phyloP scores from a whole-genome alignment of 2,113 vertebrate genomes.

The Trochalopteron elliotii region DNA sequence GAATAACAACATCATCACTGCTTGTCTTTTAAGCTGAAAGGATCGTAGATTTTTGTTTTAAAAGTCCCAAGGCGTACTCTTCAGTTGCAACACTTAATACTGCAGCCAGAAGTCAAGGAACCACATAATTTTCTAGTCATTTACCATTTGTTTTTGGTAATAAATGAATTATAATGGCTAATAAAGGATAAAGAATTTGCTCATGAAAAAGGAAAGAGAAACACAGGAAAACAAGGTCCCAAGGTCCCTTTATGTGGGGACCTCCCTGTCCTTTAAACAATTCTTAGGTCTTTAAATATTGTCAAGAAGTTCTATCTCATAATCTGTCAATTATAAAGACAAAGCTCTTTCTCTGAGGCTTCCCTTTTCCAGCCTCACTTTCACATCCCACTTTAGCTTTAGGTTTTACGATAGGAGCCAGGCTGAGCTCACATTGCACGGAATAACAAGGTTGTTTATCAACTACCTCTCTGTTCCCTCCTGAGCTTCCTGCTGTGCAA shows the following conservation, averaged over 20 bases:
- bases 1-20: background rate
- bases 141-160: background rate
- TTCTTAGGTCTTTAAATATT: background rate
- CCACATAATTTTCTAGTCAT: background rate
- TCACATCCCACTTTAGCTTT: background rate
- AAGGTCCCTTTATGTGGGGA: background rate
- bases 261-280: background rate
- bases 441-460: background rate
- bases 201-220: background rate
- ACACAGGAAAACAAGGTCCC: background rate
- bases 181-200: background rate
- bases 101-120: background rate
- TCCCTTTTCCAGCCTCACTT: background rate
- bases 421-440: background rate
- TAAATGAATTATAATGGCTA: background rate
- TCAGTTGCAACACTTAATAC: background rate
- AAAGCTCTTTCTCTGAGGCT: background rate
- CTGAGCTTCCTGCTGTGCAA: background rate
- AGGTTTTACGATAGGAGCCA: background rate
- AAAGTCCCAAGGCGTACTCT: background rate
- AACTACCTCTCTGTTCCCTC: background rate
- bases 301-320: background rate
- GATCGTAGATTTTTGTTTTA: background rate
- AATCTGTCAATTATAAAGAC: background rate
- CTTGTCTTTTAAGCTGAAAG: background rate